These are phyloP conservation scores for Drosophila setosimentum DNA, from an alignment of 2,888 invertebrate genomes.

Conservation along the genomic window DNA sequence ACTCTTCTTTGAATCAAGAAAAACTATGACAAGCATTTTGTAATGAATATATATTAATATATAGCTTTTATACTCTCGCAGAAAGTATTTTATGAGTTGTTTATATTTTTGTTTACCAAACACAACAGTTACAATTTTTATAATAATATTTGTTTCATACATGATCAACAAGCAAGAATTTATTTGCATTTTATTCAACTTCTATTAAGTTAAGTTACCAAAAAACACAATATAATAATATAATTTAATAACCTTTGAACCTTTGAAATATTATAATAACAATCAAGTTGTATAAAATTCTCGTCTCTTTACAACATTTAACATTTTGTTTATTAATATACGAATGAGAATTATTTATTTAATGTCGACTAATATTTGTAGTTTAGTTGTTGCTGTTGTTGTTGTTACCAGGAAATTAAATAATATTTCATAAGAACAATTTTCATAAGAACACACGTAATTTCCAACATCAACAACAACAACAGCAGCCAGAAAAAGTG, in stretches of 20 bases:
- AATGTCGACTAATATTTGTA: neutral
- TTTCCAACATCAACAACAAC: neutral
- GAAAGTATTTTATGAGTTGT: neutral
- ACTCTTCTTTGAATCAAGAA: neutral
- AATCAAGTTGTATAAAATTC: neutral
- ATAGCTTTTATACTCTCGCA: neutral
- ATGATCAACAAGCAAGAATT: neutral
- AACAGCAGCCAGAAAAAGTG: slow-evolving; percentile 15
- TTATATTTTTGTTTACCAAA: neutral
- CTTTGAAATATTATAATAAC: neutral
- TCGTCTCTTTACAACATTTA: neutral
- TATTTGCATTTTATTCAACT: neutral
- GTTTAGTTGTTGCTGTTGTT: neutral
- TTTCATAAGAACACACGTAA: too few species aligned
- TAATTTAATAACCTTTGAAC: too few species aligned
- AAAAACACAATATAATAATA: too few species aligned
- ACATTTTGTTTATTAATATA: neutral
- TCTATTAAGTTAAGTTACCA: too few species aligned
- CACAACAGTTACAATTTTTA: neutral
- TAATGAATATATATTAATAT: neutral
- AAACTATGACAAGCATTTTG: neutral
- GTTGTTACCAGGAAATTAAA: neutral
- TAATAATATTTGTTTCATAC: neutral
- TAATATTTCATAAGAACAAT: neutral
- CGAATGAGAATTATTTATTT: neutral